Evolutionary conservation across 2,113 vertebrate species (phyloP), one percentile per base, ranked within the genome.

Genomic region (Gavialis gangeticus): DNA sequence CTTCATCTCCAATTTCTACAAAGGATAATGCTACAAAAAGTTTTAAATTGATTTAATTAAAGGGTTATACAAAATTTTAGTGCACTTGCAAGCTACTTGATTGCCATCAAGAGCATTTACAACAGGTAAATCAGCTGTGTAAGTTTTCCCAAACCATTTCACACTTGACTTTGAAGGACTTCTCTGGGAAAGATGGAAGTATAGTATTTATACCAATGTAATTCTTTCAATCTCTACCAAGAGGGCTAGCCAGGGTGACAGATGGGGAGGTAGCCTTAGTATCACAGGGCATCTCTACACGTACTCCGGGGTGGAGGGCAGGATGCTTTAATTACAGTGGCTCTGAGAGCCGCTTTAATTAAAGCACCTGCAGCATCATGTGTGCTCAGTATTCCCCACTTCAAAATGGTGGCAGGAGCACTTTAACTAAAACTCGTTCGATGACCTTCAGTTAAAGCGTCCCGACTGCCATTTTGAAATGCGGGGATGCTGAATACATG

Each of bases 1-100:
- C 62, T 66, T 63, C 28, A 5, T 57, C 22, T 56, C 27, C 54
- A 76, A 28, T 76, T 57, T 21, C 58, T 34, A 24, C 28, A 30
- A 30, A 59, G 27, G 9, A 34, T 16, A 79, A 79, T 60, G n/a
- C 24, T 37, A 79, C 76, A 78, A 34, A 59, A 22, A 78, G 76
- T 59, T 78, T 34, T 54, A 75, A 85, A 9, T 21, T 12, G 62
- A 64, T 80, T 75, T 89, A 84, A 88, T 30, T 17, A 12, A 75
- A 84, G 4, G 4, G 22, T 19, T 25, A 17, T 11, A 21, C 8
- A 81, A 93, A 84, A 86, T 13, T 19, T 81, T 0, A 0, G 3
- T 82, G 56, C 34, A 75, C 59, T 34, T 86, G 63, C 19, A 85
- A 83, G 24, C 27, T 5, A 85, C 7, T 12, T 14, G 30, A 28